These are phyloP conservation scores for Aphodius sticticus DNA, from an alignment of 2,888 invertebrate genomes.

Conservation along the genomic window DNA sequence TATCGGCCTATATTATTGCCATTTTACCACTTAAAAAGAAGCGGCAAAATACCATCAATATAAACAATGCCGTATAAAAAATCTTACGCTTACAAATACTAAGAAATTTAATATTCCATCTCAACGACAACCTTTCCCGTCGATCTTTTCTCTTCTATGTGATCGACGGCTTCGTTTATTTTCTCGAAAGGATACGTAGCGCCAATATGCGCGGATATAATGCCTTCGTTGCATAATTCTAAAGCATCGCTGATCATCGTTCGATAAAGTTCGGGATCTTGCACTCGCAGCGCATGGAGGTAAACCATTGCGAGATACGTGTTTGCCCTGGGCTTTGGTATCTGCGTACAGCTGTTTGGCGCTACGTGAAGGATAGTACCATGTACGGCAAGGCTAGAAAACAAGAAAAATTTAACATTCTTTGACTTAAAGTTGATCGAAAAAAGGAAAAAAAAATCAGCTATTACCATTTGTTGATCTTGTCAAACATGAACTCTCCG, in stretches of 20 bases:
- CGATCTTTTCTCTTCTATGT: constrained; percentile 65
- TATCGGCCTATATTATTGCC: neutral
- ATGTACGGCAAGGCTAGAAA: constrained; percentile 63
- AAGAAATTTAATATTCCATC: constrained; percentile 47
- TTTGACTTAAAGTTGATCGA: neutral
- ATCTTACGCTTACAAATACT: constrained; percentile 7
- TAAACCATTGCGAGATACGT: constrained; percentile 51
- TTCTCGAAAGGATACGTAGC: constrained; percentile 64
- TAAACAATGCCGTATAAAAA: neutral
- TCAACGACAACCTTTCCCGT: constrained; percentile 69
- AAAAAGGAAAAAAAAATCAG: too few relatives aligned
- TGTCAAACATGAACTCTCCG: constrained; percentile 68
- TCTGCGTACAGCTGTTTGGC: constrained; percentile 47
- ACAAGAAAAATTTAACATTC: constrained; percentile 9
- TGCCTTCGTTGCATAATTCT: constrained; percentile 67
- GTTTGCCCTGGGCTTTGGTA: constrained; percentile 53
- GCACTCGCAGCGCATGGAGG: constrained; percentile 56
- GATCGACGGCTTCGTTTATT: constrained; percentile 68
- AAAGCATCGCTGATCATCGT: constrained; percentile 62
- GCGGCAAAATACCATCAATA: neutral
- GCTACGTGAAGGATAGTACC: constrained; percentile 59
- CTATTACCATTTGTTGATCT: constrained; percentile 65
- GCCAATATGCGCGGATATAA: constrained; percentile 68
- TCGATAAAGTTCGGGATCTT: constrained; percentile 65
- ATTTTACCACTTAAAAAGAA: neutral